phyloP scores from a whole-genome alignment of 2,797 vertebrate genomes.

The Podarcis lilfordi region DNA sequence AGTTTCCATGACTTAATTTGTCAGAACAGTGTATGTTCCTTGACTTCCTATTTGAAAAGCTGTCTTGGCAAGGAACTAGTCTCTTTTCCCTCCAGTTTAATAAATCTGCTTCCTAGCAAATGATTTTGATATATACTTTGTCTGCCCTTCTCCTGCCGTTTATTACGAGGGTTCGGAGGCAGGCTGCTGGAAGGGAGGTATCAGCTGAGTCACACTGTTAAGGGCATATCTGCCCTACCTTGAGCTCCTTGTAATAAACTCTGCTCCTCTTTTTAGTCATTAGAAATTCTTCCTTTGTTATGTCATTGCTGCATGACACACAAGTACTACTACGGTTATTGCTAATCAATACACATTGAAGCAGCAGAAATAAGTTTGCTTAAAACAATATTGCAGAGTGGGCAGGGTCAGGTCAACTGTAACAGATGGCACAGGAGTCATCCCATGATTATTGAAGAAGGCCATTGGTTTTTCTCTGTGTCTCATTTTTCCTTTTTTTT shows the following conservation, averaged over 20 bases:
- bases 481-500: too few species aligned
- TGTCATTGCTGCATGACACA: too few species aligned
- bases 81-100: background rate
- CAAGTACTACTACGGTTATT: too few species aligned
- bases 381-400: too few species aligned
- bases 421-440: too few species aligned
- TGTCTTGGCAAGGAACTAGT: background rate
- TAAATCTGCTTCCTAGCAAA: slow-evolving; percentile 34
- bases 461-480: too few species aligned
- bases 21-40: background rate
- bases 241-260: background rate
- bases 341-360: too few species aligned
- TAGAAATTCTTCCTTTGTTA: background rate
- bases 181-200: background rate
- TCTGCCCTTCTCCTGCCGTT: background rate
- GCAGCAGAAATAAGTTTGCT: too few species aligned
- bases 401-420: too few species aligned
- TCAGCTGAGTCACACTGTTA: background rate
- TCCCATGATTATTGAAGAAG: too few species aligned
- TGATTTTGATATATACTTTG: slow-evolving; percentile 12
- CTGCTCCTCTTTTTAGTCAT: background rate
- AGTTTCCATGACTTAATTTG: slow-evolving; percentile 18
- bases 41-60: slow-evolving; percentile 1
- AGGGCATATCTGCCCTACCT: background rate
- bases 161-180: background rate